Base-by-base conservation (phyloP, 2,113 vertebrate genomes). In the Pterocles orientalis region DNA sequence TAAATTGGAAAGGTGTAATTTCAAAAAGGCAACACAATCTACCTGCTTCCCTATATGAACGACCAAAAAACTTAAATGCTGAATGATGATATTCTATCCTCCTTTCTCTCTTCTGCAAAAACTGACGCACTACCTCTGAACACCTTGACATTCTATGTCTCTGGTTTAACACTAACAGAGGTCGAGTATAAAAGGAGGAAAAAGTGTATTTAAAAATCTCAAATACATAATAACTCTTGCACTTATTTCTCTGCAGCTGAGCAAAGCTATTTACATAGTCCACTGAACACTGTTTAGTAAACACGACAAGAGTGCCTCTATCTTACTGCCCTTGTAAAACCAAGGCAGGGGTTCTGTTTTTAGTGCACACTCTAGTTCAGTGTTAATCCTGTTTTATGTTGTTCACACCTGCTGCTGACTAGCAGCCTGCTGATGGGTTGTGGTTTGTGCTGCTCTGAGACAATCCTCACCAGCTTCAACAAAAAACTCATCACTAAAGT, bases 381-480 rank as follows among this genome's bases (percentile, higher is more conserved):
- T 33, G 84, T 95, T 98, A 98, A 98, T 98, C 98, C 98, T 98
- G 98, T 98, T 98, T 98, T 97, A 98, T 98, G 98, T 98, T 98
- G 98, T 97, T 98, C 98, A 98, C 98, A 98, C 98, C 98, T 98
- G 98, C 98, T 97, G 95, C 96, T 90, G 97, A 97, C 98, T 88
- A 96, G 97, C 95, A 96, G 97, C 92, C 96, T 97, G 97, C 97
- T 95, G 96, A 97, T 86, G 96, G 96, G 92, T 86, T 96, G 97
- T 82, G 97, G 97, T 91, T 97, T 97, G 72, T 11, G 71, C 97
- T 56, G 97, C 96, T 96, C 82, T 10, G 61, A 96, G 79, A 89
- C 94, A 94, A 96, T 90, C 92, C 93, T 88, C 76, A 86, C 92
- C 71, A 57, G 80, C 81, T 39, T 86, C 81, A 73, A 81, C 92